These are phyloP conservation scores for Hydrotaea diabolus DNA, from an alignment of 2,888 invertebrate genomes.

Conservation along the genomic window DNA sequence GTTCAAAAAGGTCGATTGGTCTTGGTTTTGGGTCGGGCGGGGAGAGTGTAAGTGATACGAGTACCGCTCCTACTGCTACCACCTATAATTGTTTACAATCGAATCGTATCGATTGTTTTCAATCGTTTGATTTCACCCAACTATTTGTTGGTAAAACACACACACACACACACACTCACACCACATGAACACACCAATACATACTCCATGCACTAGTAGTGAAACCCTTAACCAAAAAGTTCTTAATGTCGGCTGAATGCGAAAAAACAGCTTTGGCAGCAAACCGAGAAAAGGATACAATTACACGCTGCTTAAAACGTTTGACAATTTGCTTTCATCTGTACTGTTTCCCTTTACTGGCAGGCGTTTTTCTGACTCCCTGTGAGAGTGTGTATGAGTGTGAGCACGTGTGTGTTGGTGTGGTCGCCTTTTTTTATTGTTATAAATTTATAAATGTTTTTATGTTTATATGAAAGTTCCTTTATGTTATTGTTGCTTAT, in stretches of 20 bases:
- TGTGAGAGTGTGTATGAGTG: constrained; percentile 5
- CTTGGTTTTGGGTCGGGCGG: too few relatives aligned
- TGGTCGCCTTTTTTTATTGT: neutral
- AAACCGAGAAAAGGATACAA: constrained; percentile 24
- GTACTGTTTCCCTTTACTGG: neutral
- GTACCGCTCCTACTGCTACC: neutral
- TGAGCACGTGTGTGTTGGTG: neutral
- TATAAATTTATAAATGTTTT: constrained; percentile 25
- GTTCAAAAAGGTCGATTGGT: neutral
- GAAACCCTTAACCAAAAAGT: constrained; percentile 17
- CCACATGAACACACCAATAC: neutral
- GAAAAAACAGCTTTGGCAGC: neutral
- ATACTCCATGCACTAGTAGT: too few relatives aligned
- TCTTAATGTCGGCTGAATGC: neutral
- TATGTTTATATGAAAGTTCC: constrained; percentile 34
- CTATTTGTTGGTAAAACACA: constrained; percentile 13
- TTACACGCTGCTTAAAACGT: constrained; percentile 29
- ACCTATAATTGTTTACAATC: constrained; percentile 12
- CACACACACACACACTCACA: too few relatives aligned
- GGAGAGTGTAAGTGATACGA: neutral
- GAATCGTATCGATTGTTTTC: constrained; percentile 25
- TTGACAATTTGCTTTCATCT: constrained; percentile 30
- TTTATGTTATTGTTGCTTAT: constrained; percentile 41
- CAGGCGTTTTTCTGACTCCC: neutral
- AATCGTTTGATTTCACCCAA: constrained; percentile 13